Base-by-base conservation (phyloP, 2,888 invertebrate species). In the Sarcophaga subvicina region DNA sequence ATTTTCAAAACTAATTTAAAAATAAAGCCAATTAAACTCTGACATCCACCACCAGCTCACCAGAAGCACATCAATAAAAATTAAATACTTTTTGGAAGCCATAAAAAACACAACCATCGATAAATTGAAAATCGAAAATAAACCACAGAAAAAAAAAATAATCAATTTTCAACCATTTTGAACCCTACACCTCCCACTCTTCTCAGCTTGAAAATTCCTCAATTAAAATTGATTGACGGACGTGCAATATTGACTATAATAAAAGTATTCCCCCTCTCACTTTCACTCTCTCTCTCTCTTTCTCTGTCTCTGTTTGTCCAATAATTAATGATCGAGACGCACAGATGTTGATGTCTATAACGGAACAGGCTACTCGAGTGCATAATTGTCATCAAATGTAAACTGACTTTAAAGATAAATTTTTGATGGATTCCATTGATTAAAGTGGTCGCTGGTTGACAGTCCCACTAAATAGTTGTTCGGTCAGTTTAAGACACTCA, bases 301-400 rank as follows among this genome's bases (percentile, higher is more conserved):
- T 37, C 37, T 37, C 37, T 37, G 1, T 22, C 27, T n/a, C 37
- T 45, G 54, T 14, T 14, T 69, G 80, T 14, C 25, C 37, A 20
- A 66, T 78, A 77, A 86, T 83, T 80, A 80, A 86, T 83, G 76
- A 83, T 72, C 8, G 47, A 37, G 37, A 37, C 3, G 25, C 72
- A 70, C 82, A 80, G 67, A 72, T 77, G 67, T 78, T 79, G 37
- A 37, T 62, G 73, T 45, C 62, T 25, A 62, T 71, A 80, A 73
- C 83, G 70, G 63, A 80, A 83, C 75, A 54, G 63, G 80, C 75
- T 70, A 80, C 83, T 75, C 80, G 79, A 84, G 75, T 84, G 75
- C 63, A 75, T 75, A 80, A 70, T 75, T 75, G 80, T 70, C 79
- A 60, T 84, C 37, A 37, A 37, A 70, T 80, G 79, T 75, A 84